Evolutionary conservation across 92 coral and sea anemone genomes (phyloP), one percentile per base, ranked within the genome.

Genomic region (Zoanthus sansibaricus): DNA sequence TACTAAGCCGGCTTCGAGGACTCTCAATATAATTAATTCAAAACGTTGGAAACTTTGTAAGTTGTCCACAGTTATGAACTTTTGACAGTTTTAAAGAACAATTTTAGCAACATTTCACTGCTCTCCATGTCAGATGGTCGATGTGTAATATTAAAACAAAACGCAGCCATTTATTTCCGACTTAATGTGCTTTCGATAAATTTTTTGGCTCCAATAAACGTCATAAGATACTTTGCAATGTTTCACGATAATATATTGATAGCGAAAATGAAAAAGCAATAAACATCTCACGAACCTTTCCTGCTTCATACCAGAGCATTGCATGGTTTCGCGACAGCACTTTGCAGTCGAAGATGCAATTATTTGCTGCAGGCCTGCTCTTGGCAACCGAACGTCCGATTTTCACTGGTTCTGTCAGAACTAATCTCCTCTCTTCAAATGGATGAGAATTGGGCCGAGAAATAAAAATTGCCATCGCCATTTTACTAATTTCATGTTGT

Each of bases 401-500:
- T 76, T 97, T 97, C 37, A 94, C 93, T 68, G 98, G 82, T 71
- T 97, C 99, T 52, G 94, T 88, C 12, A 97, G 83, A 71, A 90
- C 83, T 66, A 95, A 93, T 84, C 92, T 94, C 66, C 99, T 91
- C 82, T 97, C 99, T 78, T 97, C 98, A 86, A 97, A 97, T 20
- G 96, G 95, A 72, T 97, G 99, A 58, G 99, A 97, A 77, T 97
- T 97, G 17, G 99, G 95, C 77, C 98, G 93, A 75, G 98, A 93
- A 82, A 95, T 95, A 88, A 97, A 96, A 90, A 97, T 90, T 95
- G 98, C 98, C 99, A 95, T 95, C 96, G 99, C 99, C 99, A 96
- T 96, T 86, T 92, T 91, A 83, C 94, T 86, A 86, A 82, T 77
- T 91, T 95, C 99, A 96, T 96, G 96, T 96, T 96, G 96, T 88